phyloP scores from a whole-genome alignment of 2,113 vertebrate species.

The Leucopsar rothschildi region DNA sequence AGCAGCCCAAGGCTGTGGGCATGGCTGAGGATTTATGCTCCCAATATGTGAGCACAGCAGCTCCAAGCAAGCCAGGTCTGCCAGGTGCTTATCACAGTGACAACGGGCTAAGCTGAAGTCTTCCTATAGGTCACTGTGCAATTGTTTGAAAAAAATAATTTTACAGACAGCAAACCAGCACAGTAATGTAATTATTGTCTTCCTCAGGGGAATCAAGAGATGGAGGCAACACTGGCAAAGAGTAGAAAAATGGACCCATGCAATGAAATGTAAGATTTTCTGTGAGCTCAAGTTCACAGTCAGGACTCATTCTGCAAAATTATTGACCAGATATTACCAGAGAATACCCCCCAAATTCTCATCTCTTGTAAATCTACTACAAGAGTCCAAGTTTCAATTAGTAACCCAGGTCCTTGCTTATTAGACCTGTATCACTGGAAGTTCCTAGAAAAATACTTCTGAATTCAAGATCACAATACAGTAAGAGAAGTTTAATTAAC shows the following conservation, averaged over 20 bases:
- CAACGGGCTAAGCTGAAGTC: neutral
- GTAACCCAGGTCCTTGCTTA: neutral
- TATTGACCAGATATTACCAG: neutral
- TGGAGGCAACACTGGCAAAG: neutral
- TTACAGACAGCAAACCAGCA: neutral
- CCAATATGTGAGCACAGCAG: rapidly evolving
- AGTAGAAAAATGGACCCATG: neutral
- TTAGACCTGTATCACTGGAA: neutral
- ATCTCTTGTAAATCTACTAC: neutral
- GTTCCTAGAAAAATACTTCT: neutral
- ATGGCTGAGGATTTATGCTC: neutral
- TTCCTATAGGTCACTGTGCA: neutral
- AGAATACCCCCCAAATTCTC: neutral
- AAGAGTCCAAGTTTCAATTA: neutral
- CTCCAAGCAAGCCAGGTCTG: neutral
- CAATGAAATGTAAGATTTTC: neutral
- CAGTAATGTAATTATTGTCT: neutral
- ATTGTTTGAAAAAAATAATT: neutral
- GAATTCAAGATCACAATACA: neutral
- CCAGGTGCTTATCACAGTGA: neutral
- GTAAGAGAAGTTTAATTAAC: neutral
- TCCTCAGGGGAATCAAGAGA: neutral
- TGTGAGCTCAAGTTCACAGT: neutral
- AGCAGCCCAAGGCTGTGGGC: neutral
- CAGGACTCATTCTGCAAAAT: neutral